phyloP scores from a whole-genome alignment of 2,797 vertebrate species.

The Odontamblyopus lacepedii region DNA sequence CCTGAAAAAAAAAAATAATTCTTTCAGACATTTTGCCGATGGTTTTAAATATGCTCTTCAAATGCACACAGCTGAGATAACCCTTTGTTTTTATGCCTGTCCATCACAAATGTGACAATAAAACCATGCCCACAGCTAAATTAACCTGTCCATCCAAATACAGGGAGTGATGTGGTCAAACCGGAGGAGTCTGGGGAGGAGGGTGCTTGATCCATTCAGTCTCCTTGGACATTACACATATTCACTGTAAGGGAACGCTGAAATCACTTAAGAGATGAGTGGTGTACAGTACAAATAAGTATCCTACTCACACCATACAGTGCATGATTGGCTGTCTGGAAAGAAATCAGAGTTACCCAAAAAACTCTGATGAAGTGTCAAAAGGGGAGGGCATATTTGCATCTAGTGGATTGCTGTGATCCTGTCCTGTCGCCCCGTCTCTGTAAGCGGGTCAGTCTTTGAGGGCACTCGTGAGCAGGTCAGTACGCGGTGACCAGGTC shows the following conservation, averaged over 20 bases:
- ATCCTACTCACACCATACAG: constrained; percentile 70
- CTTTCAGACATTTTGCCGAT: constrained; percentile 41
- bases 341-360: constrained; percentile 63
- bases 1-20: constrained; percentile 47
- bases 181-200: constrained; percentile 49
- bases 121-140: constrained; percentile 58
- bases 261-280: constrained; percentile 58
- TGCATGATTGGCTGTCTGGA: constrained; percentile 64
- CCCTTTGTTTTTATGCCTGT: constrained; percentile 48
- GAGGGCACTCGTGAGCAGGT: constrained; percentile 70
- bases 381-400: constrained; percentile 49
- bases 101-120: constrained; percentile 62
- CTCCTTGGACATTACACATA: constrained; percentile 66
- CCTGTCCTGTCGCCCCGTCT: constrained; percentile 67
- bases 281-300: constrained; percentile 71
- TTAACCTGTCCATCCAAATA: constrained; percentile 67
- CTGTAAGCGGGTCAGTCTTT: constrained; percentile 66
- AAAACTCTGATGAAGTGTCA: constrained; percentile 57
- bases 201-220: constrained; percentile 63
- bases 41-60: constrained; percentile 32
- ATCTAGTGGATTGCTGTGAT: constrained; percentile 68
- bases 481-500: constrained; percentile 97
- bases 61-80: constrained; percentile 50
- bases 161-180: constrained; percentile 55
- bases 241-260: constrained; percentile 45